Conservation (phyloP, 2,113 vertebrate species). For the Ceratotherium simum region DNA sequence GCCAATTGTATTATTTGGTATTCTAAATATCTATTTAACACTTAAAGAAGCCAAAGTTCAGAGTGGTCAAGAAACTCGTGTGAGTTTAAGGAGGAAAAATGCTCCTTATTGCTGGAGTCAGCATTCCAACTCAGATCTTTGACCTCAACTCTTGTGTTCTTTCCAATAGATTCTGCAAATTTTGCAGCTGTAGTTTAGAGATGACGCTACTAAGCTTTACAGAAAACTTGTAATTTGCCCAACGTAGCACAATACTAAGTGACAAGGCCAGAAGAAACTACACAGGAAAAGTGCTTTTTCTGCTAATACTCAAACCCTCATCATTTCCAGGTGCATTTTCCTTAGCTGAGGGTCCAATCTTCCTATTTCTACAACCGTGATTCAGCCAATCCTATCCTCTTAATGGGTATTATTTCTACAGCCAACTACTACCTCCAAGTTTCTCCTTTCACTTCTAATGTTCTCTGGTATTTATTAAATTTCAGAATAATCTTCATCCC, state of each 20-base stretch:
- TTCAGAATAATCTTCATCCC: background rate
- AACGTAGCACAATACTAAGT: background rate
- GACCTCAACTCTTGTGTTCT: background rate
- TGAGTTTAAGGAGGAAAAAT: background rate
- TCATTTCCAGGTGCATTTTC: background rate
- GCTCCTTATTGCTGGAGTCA: background rate
- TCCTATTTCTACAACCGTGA: background rate
- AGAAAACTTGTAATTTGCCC: background rate
- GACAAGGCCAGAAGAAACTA: background rate
- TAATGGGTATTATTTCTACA: background rate
- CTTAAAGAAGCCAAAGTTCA: background rate
- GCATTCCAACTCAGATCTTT: background rate
- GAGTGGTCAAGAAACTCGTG: background rate
- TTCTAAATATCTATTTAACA: background rate
- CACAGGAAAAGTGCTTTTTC: background rate
- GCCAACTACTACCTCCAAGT: background rate
- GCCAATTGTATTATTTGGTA: background rate
- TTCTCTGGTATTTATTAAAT: background rate
- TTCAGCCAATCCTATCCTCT: background rate
- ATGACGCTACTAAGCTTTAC: background rate
- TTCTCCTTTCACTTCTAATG: background rate
- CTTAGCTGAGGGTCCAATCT: no score
- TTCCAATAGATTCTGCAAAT: background rate
- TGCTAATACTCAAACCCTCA: background rate
- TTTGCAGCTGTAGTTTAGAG: background rate